A percentile compares a stretch with the other conserved stretches of the same genome.
These are phyloP conservation scores for Hypotaenidia philippensis DNA, from an alignment of 2,797 vertebrate genomes.

Conservation along the genomic window DNA sequence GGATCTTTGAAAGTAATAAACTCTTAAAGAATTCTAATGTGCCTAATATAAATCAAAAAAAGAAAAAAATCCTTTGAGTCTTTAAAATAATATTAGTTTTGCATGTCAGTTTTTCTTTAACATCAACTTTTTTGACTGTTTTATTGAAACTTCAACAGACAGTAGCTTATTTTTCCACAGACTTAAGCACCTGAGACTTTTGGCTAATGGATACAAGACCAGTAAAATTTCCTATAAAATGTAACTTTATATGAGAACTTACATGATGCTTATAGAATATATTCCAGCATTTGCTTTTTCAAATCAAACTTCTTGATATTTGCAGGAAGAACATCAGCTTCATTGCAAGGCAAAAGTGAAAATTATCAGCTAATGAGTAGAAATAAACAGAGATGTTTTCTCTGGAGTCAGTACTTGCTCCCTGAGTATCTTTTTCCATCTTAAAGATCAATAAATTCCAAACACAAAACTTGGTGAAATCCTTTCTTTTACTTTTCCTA, in stretches of 20 bases:
- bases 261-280: constrained; percentile 71
- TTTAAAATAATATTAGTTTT: constrained; percentile 77
- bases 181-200: constrained; percentile 81
- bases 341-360: constrained; percentile 44
- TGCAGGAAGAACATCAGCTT: neutral
- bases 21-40: constrained; percentile 34
- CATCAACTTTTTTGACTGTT: constrained; percentile 68
- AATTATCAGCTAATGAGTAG: constrained; percentile 9
- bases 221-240: constrained; percentile 79
- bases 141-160: constrained; percentile 80
- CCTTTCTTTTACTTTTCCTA: neutral
- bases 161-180: constrained; percentile 82
- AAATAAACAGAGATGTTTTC: constrained; percentile 9
- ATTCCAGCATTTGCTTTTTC: constrained; percentile 47
- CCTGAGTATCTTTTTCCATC: neutral
- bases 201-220: constrained; percentile 75
- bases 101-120: constrained; percentile 72
- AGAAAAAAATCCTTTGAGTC: neutral
- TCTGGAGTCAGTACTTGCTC: neutral
- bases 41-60: constrained; percentile 45
- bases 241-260: constrained; percentile 76
- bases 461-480: neutral
- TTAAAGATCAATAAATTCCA: constrained; percentile 7
- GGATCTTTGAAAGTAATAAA: constrained; percentile 49
- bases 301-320: constrained; percentile 50